Conservation (phyloP, 2,888 invertebrate species). For the Drosophila acutilabella region DNA sequence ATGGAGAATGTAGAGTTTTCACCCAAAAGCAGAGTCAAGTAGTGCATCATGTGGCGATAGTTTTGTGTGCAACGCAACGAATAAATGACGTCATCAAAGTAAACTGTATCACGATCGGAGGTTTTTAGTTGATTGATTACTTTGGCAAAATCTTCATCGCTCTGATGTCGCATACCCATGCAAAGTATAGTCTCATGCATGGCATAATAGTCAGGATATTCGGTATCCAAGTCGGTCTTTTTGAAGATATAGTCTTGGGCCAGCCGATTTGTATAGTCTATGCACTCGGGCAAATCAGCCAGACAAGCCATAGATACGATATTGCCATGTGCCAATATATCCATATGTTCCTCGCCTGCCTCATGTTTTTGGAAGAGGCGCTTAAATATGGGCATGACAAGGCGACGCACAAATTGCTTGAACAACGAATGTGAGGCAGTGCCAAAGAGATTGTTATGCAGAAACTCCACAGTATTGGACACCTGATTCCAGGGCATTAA, state of each 20-base stretch:
- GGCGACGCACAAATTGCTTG: conserved; percentile 71
- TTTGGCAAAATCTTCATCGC: conserved; percentile 69
- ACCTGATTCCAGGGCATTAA: conserved; percentile 90
- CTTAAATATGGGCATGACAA: conserved; percentile 71
- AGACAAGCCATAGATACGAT: conserved; percentile 76
- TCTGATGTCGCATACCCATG: conserved; percentile 73
- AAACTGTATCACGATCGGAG: conserved; percentile 50
- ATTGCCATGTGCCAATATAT: conserved; percentile 37
- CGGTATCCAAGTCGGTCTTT: conserved; percentile 47
- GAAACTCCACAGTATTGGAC: conserved; percentile 62
- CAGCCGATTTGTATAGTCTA: conserved; percentile 68
- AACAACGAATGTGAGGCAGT: conserved; percentile 68
- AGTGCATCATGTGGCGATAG: conserved; percentile 68
- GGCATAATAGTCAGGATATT: conserved; percentile 57
- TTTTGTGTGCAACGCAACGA: conserved; percentile 78
- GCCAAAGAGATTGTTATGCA: conserved; percentile 68
- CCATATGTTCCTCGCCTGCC: conserved; percentile 22
- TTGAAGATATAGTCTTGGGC: conserved; percentile 74
- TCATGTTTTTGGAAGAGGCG: conserved; percentile 45
- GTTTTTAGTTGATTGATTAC: conserved; percentile 61
- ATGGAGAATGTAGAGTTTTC: conserved; percentile 73
- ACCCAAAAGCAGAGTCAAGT: conserved; percentile 72
- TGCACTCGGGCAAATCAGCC: conserved; percentile 76
- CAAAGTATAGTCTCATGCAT: conserved; percentile 73
- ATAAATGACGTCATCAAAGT: conserved; percentile 79